Percentiles rank a stretch among this genome's conserved stretches.
These are phyloP conservation scores for Yponomeuta evonymella DNA, from an alignment of 2,888 invertebrate genomes.

Conservation along the genomic window DNA sequence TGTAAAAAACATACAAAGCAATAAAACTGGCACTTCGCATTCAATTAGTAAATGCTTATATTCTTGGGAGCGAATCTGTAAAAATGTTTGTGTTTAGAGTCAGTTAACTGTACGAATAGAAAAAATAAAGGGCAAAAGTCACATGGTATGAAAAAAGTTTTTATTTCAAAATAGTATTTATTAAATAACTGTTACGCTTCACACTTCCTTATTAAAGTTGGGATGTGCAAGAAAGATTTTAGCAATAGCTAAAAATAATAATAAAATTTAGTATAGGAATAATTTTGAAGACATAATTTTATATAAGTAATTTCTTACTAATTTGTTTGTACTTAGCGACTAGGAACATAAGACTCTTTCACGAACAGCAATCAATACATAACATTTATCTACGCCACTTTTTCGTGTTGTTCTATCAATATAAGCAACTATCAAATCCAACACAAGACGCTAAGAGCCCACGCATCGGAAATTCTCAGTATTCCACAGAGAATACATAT, in stretches of 20 bases:
- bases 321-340: constrained; percentile 42
- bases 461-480: constrained; percentile 40
- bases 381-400: constrained; percentile 49
- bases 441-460: constrained; percentile 41
- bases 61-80: constrained; percentile 73
- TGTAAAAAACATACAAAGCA: constrained; percentile 12
- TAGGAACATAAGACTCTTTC: constrained; percentile 27
- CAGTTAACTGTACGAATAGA: neutral
- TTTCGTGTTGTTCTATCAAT: constrained; percentile 52
- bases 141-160: constrained; percentile 17
- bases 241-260: constrained; percentile 2
- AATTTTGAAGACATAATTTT: neutral
- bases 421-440: constrained; percentile 39
- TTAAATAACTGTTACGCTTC: constrained; percentile 26
- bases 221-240: constrained; percentile 5
- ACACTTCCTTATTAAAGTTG: neutral
- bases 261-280: neutral
- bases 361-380: neutral
- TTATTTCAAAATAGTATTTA: constrained; percentile 25
- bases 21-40: constrained; percentile 7
- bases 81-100: constrained; percentile 17
- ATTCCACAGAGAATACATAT: constrained; percentile 59
- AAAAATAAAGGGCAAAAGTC: neutral
- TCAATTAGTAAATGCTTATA: constrained; percentile 62
- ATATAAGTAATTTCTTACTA: constrained; percentile 24